These are phyloP conservation scores for Rotaria socialis DNA, from an alignment of 2,888 invertebrate genomes.

Conservation along the genomic window DNA sequence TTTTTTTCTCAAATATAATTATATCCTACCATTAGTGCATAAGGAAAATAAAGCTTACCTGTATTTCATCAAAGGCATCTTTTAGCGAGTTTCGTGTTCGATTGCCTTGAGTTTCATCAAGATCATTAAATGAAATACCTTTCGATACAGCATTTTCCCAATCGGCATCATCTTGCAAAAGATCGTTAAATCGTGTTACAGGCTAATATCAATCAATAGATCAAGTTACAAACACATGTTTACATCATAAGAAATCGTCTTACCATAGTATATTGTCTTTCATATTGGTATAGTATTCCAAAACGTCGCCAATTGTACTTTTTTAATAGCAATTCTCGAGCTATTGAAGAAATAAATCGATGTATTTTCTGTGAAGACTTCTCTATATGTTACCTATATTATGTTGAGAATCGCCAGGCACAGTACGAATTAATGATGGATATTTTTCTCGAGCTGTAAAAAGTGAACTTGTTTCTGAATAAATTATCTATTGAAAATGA, in stretches of 20 bases:
- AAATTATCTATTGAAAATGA: constrained; percentile 70
- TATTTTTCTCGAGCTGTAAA: constrained; percentile 68
- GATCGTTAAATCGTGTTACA: background rate
- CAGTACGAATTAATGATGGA: constrained; percentile 91
- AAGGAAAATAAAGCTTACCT: background rate
- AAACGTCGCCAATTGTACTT: constrained; percentile 95
- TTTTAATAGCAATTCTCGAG: constrained; percentile 74
- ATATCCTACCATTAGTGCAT: too few relatives aligned
- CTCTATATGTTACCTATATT: background rate
- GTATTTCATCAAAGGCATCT: constrained; percentile 25
- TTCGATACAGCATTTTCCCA: constrained; percentile 30
- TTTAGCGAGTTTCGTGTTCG: background rate
- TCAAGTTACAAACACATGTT: too few relatives aligned
- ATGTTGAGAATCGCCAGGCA: constrained; percentile 83
- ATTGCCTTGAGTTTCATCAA: constrained; percentile 25
- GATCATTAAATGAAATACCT: constrained; percentile 21
- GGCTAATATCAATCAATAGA: background rate
- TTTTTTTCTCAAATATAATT: too few relatives aligned
- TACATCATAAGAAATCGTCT: background rate
- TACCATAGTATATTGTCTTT: constrained; percentile 26
- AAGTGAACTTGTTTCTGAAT: constrained; percentile 95
- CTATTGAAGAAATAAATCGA: background rate
- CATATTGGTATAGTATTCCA: constrained; percentile 76
- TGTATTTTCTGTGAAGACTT: background rate
- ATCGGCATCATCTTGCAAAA: background rate